A percentile compares a stretch with the other conserved stretches of the same genome.
Evolutionary conservation across 1,140 invertebrate species (phyloP).

Genomic region (Meloidogyne chitwoodi): DNA sequence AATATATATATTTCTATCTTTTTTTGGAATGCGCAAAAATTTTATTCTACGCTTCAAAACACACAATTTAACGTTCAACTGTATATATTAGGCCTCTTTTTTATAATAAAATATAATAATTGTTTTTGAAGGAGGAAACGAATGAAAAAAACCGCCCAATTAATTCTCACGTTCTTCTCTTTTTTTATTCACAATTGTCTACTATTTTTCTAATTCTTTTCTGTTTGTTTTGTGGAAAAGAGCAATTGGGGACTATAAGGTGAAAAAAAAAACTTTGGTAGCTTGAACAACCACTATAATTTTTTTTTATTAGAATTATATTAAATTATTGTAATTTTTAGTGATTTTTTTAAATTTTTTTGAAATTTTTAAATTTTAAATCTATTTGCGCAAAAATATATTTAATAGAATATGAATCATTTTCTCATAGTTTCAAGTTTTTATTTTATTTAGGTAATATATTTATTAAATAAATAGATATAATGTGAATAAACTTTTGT

Average conservation of each 20-base stretch:
- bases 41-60: not conserved
- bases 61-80: not conserved
- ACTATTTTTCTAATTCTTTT: not conserved
- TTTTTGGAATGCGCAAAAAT: not conserved
- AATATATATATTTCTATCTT: not conserved
- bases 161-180: not conserved
- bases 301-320: not conserved
- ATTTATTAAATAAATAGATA: too few species aligned
- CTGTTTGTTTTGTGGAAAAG: not conserved
- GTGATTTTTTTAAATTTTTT: too few species aligned
- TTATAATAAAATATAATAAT: not conserved
- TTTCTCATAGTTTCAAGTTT: too few species aligned
- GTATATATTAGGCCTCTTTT: not conserved
- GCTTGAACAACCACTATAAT: not conserved
- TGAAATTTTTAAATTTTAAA: too few species aligned
- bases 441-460: too few species aligned
- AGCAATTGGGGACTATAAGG: not conserved
- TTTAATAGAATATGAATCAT: too few species aligned
- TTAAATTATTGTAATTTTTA: not conserved
- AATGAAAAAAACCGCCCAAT: not conserved
- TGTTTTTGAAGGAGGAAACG: not conserved
- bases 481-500: not conserved
- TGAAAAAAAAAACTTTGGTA: not conserved
- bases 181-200: not conserved
- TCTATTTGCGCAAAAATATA: too few species aligned